phyloP scores from a whole-genome alignment of 2,888 invertebrate genomes.

The Nezara viridula region DNA sequence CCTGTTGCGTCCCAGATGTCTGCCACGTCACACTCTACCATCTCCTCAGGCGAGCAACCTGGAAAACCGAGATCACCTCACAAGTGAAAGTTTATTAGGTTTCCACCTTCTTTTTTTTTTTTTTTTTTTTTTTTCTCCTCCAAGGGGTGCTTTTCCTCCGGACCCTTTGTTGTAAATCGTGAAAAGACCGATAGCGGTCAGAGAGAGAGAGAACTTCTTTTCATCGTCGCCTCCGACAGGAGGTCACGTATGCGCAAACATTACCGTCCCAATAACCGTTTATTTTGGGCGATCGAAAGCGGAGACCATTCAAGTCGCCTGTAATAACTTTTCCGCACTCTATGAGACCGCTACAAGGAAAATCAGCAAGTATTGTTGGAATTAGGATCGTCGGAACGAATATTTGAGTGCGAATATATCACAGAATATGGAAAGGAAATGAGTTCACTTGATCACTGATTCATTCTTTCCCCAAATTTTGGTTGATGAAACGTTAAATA shows the following conservation, averaged over 20 bases:
- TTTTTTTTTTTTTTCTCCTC: too few species aligned
- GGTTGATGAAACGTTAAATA: too few species aligned
- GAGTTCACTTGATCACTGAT: too few species aligned
- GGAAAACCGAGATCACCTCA: slow-evolving; percentile 22
- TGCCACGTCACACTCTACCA: slow-evolving; percentile 47
- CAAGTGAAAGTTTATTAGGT: slow-evolving; percentile 31
- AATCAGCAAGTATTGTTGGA: background rate
- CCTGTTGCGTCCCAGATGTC: slow-evolving; percentile 48
- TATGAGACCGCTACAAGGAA: background rate
- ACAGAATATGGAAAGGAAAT: background rate
- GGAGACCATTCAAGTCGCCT: background rate
- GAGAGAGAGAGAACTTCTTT: background rate
- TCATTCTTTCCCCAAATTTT: too few species aligned
- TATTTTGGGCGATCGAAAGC: background rate
- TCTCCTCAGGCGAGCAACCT: slow-evolving; percentile 26
- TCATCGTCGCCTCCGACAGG: background rate
- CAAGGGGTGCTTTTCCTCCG: background rate
- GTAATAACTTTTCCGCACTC: background rate
- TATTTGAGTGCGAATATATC: background rate
- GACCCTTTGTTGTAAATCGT: slow-evolving; percentile 11
- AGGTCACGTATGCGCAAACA: slow-evolving; percentile 17
- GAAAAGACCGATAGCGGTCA: background rate
- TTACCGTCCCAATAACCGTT: slow-evolving; percentile 1
- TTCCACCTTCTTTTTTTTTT: background rate
- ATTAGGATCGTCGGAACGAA: background rate